phyloP scores from a whole-genome alignment of 2,113 vertebrate species.

The Naja naja region DNA sequence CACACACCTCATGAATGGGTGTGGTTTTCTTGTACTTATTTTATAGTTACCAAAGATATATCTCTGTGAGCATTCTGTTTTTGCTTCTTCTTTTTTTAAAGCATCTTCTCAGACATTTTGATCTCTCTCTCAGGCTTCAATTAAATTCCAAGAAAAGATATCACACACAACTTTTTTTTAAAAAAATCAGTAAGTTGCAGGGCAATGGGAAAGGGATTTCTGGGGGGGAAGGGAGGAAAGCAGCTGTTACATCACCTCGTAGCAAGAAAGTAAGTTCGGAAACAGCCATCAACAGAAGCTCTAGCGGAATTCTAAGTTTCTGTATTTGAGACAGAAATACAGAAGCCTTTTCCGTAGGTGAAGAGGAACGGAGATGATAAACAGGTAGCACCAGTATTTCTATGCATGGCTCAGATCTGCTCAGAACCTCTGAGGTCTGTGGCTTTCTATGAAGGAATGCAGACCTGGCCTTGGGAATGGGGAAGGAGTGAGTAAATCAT shows the following conservation, averaged over 20 bases:
- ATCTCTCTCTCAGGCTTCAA: background rate
- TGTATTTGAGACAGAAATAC: background rate
- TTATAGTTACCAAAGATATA: background rate
- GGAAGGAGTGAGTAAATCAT: background rate
- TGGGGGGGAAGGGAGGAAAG: background rate
- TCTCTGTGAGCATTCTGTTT: background rate
- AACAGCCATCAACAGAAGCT: background rate
- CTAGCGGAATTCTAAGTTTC: background rate
- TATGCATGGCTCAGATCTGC: background rate
- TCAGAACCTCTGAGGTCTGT: background rate
- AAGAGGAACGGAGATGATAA: background rate
- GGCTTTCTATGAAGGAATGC: background rate
- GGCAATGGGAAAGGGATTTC: background rate
- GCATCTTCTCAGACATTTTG: background rate
- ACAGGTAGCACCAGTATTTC: background rate
- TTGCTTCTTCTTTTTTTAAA: background rate
- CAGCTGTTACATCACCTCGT: background rate
- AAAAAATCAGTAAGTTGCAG: background rate
- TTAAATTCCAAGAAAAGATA: background rate
- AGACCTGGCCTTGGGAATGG: background rate
- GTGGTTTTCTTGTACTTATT: background rate
- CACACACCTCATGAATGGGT: background rate
- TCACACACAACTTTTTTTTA: background rate
- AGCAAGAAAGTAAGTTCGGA: background rate
- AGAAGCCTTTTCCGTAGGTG: background rate